Conservation (phyloP, 2,888 invertebrate species). For the Dynastes hyllus region DNA sequence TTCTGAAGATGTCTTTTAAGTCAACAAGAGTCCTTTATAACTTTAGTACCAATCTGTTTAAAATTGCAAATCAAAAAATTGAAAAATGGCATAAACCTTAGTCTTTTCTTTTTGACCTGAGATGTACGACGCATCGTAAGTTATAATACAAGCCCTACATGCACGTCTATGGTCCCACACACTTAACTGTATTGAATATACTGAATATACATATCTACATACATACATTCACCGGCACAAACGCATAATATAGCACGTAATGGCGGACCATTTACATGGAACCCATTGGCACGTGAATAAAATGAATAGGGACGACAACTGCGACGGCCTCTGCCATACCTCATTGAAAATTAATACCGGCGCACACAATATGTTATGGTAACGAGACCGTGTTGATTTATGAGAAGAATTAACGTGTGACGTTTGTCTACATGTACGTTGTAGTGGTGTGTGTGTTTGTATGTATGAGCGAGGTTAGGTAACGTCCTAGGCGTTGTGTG, state of each 20-base stretch:
- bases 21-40: too few relatives aligned
- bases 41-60: too few relatives aligned
- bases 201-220: constrained; percentile 1
- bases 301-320: constrained; percentile 43
- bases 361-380: constrained; percentile 37
- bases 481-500: neutral
- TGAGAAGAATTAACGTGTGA: constrained; percentile 39
- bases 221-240: neutral
- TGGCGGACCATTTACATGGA: constrained; percentile 13
- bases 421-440: constrained; percentile 12
- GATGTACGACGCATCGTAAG: neutral
- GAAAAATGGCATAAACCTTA: too few relatives aligned
- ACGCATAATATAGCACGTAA: neutral
- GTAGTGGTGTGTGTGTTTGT: neutral
- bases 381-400: constrained; percentile 44
- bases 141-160: neutral
- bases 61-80: too few relatives aligned
- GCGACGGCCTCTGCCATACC: constrained; percentile 22
- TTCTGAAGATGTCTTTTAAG: too few relatives aligned
- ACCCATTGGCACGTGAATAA: constrained; percentile 38
- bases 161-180: neutral
- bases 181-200: constrained; percentile 22
- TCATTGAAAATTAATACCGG: constrained; percentile 45
- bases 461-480: neutral
- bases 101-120: too few relatives aligned